Evolutionary conservation across 2,113 vertebrate genomes (phyloP).

Genomic region (Stictonetta naevosa): DNA sequence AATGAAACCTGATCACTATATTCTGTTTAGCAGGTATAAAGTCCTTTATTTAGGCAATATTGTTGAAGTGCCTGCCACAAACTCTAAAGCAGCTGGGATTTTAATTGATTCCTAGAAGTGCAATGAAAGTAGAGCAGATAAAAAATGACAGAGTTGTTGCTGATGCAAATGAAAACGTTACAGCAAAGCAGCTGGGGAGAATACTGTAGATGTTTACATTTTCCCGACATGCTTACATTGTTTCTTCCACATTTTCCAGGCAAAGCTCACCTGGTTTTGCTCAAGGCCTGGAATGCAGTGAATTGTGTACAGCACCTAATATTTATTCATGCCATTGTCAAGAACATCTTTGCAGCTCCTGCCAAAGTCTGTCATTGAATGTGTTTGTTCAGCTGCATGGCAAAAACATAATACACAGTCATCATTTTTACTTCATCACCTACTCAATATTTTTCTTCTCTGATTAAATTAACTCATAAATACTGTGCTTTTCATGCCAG

Average conservation of each 20-base stretch:
- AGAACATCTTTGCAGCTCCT: conserved; percentile 77
- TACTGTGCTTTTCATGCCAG: conserved; percentile 67
- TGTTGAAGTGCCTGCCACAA: conserved; percentile 32
- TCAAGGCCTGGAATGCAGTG: conserved; percentile 63
- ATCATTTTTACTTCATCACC: conserved; percentile 76
- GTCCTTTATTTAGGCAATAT: conserved; percentile 38
- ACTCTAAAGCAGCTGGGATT: conserved; percentile 36
- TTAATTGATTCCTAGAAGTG: conserved; percentile 58
- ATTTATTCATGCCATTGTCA: conserved; percentile 77
- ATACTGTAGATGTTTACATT: conserved; percentile 58
- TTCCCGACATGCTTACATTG: conserved; percentile 42
- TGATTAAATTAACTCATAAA: conserved; percentile 80
- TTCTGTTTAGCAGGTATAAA: background rate
- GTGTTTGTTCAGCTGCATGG: conserved; percentile 81
- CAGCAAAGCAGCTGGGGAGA: conserved; percentile 15
- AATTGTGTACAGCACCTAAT: conserved; percentile 76
- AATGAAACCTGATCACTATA: background rate
- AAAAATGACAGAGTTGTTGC: conserved; percentile 59
- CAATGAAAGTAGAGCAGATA: conserved; percentile 59
- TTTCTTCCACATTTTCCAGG: conserved; percentile 67
- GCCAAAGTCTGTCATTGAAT: conserved; percentile 73
- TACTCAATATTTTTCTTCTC: conserved; percentile 77
- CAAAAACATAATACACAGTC: conserved; percentile 75
- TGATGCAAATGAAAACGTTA: conserved; percentile 67
- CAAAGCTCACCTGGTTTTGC: conserved; percentile 78